Conservation (phyloP, 1,140 invertebrate species). For the Xylocopa sonorina region DNA sequence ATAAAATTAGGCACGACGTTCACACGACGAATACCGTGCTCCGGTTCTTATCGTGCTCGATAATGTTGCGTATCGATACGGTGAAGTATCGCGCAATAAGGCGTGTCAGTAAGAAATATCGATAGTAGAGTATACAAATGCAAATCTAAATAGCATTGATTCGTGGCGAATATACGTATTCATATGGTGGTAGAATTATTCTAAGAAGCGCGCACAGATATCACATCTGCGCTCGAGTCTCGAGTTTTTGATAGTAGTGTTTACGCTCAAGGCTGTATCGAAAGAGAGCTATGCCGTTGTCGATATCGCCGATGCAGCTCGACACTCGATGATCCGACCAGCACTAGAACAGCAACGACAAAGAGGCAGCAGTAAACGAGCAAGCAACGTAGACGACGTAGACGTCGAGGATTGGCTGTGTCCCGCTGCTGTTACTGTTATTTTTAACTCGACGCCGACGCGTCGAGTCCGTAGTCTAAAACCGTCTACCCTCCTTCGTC, state of each 20-base stretch:
- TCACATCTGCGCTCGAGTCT: not conserved
- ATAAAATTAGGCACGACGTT: slow-evolving; percentile 24
- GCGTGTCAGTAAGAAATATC: not conserved
- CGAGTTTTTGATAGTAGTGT: slow-evolving; percentile 15
- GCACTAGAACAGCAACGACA: slow-evolving; percentile 11
- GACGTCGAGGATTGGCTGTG: slow-evolving; percentile 54
- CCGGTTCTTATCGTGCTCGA: slow-evolving; percentile 29
- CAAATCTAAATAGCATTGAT: not conserved
- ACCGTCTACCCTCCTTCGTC: slow-evolving; percentile 72
- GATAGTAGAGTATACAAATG: not conserved
- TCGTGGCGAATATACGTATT: not conserved
- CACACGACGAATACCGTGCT: not conserved
- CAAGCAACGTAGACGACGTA: slow-evolving; percentile 46
- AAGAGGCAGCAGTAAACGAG: slow-evolving; percentile 35
- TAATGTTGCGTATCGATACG: slow-evolving; percentile 14
- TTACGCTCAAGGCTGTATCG: slow-evolving; percentile 36
- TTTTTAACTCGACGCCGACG: slow-evolving; percentile 81
- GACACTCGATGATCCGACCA: slow-evolving; percentile 37
- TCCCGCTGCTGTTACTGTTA: slow-evolving; percentile 76
- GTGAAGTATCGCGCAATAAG: slow-evolving; percentile 4
- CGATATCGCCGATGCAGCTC: slow-evolving; percentile 49
- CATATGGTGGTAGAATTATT: not conserved
- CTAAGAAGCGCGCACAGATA: not conserved
- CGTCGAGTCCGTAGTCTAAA: slow-evolving; percentile 80
- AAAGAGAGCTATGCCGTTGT: slow-evolving; percentile 26